Conservation (phyloP, 2,888 invertebrate species). For the Hermaeophaga mercurialis region DNA sequence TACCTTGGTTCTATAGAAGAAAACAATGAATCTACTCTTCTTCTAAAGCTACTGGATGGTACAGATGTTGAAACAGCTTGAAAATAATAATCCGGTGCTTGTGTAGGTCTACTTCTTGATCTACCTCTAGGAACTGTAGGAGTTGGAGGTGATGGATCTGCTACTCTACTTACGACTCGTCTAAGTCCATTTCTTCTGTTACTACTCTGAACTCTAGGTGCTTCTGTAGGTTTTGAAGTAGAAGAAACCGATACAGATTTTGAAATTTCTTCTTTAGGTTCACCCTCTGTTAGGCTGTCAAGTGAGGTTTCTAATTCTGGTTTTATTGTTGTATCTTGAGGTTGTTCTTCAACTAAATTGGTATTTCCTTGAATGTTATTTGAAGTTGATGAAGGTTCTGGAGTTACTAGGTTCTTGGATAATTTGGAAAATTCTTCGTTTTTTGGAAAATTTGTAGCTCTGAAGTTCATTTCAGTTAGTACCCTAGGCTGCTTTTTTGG, state of each 20-base stretch:
- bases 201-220: conserved; percentile 7
- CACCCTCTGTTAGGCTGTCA: conserved; percentile 25
- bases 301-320: conserved; percentile 29
- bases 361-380: conserved; percentile 27
- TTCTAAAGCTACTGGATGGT: conserved; percentile 12
- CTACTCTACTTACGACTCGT: conserved; percentile 10
- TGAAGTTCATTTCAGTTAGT: conserved; percentile 50
- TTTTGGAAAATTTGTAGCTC: conserved; percentile 42
- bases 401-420: conserved; percentile 10
- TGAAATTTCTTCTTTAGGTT: conserved; percentile 13
- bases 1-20: conserved; percentile 15
- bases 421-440: conserved; percentile 1
- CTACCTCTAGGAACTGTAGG: conserved; percentile 27
- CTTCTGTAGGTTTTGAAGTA: conserved; percentile 8
- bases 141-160: conserved; percentile 28
- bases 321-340: conserved; percentile 29
- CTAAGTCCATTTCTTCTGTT: conserved; percentile 28
- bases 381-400: conserved; percentile 20
- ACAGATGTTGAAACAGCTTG: conserved; percentile 14
- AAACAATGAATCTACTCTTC: conserved; percentile 9
- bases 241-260: conserved; percentile 14
- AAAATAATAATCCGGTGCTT: conserved; percentile 11
- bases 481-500: conserved; percentile 46
- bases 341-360: conserved; percentile 29
- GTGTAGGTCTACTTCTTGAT: conserved; percentile 34